Evolutionary conservation across 2,113 vertebrate species (phyloP).

Genomic region (Amphilophus citrinellus): DNA sequence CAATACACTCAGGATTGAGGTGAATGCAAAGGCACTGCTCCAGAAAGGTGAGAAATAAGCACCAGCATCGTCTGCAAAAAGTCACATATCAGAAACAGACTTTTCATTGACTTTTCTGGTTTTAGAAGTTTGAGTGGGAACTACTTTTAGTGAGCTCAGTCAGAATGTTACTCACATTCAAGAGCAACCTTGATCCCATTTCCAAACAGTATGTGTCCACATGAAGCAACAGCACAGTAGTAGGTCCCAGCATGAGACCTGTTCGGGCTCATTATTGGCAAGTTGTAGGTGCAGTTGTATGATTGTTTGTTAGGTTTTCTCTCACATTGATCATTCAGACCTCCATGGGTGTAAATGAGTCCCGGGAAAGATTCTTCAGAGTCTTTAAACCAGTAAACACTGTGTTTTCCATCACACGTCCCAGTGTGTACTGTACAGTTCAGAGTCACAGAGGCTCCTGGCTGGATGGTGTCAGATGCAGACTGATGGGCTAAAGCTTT

Average conservation of each 20-base stretch:
- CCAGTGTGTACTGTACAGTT: background rate
- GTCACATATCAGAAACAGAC: no score
- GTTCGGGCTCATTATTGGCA: rapidly evolving
- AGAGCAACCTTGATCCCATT: no score
- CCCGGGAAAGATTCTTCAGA: background rate
- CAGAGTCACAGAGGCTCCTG: background rate
- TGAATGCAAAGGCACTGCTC: no score
- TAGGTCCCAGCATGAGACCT: background rate
- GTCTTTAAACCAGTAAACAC: background rate
- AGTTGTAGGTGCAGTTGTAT: background rate
- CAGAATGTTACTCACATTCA: no score
- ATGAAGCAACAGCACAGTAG: slow-evolving; percentile 16
- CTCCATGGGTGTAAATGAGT: background rate
- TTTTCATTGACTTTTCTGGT: no score
- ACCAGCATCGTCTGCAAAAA: no score
- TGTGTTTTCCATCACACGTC: background rate
- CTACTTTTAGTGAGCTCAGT: no score
- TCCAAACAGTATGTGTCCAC: slow-evolving; percentile 47
- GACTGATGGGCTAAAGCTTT: background rate
- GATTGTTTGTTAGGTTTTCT: background rate
- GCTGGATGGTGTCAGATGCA: background rate
- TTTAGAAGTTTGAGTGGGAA: no score
- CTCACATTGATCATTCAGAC: background rate
- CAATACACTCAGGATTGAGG: no score
- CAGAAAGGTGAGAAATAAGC: no score